Evolutionary conservation across 2,888 invertebrate species (phyloP).

Genomic region (Neoitamus cyanurus): DNA sequence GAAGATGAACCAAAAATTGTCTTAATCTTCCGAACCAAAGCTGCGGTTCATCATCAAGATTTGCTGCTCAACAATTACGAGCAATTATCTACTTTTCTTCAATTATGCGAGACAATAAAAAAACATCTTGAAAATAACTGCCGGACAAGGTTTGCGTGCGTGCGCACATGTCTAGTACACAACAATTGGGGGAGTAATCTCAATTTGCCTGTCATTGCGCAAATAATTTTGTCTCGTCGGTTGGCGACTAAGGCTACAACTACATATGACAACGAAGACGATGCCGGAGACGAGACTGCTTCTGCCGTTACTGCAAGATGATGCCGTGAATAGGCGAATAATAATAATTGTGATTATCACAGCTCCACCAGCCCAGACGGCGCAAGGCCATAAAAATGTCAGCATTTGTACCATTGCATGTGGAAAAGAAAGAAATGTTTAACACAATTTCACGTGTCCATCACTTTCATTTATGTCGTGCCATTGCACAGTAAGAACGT

Average conservation of each 20-base stretch:
- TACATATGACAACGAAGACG: background rate
- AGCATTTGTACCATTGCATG: slow-evolving; percentile 25
- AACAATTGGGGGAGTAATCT: slow-evolving; percentile 12
- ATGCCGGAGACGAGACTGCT: background rate
- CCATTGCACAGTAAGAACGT: background rate
- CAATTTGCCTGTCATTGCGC: slow-evolving; percentile 42
- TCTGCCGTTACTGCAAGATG: background rate
- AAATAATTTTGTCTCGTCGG: slow-evolving; percentile 28
- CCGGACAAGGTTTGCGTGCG: slow-evolving; percentile 19
- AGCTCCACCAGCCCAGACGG: background rate
- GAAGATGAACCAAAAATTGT: background rate
- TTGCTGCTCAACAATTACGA: slow-evolving; percentile 9
- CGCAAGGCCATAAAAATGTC: background rate
- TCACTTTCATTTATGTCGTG: slow-evolving; percentile 20
- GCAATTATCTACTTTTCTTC: slow-evolving; percentile 38
- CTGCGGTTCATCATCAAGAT: slow-evolving; percentile 14
- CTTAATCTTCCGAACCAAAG: background rate
- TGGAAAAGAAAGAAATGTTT: background rate
- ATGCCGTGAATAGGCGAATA: background rate
- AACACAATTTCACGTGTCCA: slow-evolving; percentile 15
- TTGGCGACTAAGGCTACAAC: no score
- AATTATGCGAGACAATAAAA: slow-evolving; percentile 21
- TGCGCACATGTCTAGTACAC: slow-evolving; percentile 12
- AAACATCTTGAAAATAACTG: background rate
- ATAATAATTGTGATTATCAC: slow-evolving; percentile 19